phyloP scores from a whole-genome alignment of 2,113 vertebrate genomes.

The Ploceus nigricollis region DNA sequence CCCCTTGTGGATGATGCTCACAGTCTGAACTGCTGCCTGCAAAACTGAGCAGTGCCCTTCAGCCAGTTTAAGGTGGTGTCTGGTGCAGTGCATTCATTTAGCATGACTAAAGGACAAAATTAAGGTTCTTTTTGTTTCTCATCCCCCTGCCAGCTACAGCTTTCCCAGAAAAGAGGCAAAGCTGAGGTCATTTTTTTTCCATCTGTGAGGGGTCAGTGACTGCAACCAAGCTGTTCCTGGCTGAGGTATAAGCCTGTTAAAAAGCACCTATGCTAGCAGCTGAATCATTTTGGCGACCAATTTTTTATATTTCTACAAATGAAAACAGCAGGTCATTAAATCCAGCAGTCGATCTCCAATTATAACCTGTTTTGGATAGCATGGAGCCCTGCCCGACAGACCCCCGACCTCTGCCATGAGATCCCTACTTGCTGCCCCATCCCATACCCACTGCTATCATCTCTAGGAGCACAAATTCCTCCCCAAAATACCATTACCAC shows the following conservation, averaged over 20 bases:
- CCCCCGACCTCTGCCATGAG: accelerated
- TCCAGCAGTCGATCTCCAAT: not conserved
- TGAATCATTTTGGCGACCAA: not conserved
- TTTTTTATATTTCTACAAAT: not conserved
- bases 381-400: not conserved
- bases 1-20: slow-evolving; percentile 42
- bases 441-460: not conserved
- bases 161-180: slow-evolving; percentile 20
- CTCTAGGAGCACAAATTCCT: not conserved
- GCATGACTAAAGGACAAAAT: not conserved
- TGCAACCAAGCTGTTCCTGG: not conserved
- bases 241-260: not conserved
- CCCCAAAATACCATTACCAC: not conserved
- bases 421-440: not conserved
- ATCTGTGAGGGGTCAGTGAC: not conserved
- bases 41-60: not conserved
- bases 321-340: slow-evolving; percentile 3
- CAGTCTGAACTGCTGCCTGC: not conserved
- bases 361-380: not conserved
- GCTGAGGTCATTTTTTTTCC: not conserved
- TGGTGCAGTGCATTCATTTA: not conserved
- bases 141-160: not conserved
- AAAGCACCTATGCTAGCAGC: not conserved
- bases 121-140: not conserved
- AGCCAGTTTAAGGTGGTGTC: not conserved